Evolutionary conservation across 2,113 vertebrate species (phyloP).

Genomic region (Semnornis frantzii): DNA sequence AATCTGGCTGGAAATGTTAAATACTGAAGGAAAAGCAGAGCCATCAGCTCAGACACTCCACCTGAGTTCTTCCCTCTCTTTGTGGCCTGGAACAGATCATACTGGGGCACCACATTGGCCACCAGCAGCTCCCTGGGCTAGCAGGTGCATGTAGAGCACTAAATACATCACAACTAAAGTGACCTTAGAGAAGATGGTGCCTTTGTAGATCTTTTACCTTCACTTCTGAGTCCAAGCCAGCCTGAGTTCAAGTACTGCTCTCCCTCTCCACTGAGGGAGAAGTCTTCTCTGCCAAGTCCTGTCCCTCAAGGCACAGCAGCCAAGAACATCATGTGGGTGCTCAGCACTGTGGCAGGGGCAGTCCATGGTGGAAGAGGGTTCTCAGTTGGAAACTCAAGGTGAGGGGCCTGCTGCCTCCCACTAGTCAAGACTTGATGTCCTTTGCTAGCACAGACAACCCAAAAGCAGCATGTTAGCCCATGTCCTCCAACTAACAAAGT

Average conservation of each 20-base stretch:
- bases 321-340: accelerated
- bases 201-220: background rate
- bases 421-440: background rate
- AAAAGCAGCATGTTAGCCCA: background rate
- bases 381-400: background rate
- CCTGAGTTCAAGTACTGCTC: background rate
- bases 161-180: background rate
- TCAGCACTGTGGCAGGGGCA: background rate
- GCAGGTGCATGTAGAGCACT: background rate
- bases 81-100: background rate
- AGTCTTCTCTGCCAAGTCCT: background rate
- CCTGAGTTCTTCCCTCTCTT: background rate
- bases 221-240: background rate
- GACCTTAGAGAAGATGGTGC: background rate
- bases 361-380: accelerated
- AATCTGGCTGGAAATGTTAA: background rate
- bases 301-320: background rate
- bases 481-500: background rate
- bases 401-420: background rate
- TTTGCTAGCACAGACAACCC: background rate
- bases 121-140: background rate
- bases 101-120: background rate
- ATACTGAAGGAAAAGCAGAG: background rate
- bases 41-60: background rate
- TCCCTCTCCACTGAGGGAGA: background rate